phyloP scores from a whole-genome alignment of 2,113 vertebrate species.

The Neopipo cinnamomea region DNA sequence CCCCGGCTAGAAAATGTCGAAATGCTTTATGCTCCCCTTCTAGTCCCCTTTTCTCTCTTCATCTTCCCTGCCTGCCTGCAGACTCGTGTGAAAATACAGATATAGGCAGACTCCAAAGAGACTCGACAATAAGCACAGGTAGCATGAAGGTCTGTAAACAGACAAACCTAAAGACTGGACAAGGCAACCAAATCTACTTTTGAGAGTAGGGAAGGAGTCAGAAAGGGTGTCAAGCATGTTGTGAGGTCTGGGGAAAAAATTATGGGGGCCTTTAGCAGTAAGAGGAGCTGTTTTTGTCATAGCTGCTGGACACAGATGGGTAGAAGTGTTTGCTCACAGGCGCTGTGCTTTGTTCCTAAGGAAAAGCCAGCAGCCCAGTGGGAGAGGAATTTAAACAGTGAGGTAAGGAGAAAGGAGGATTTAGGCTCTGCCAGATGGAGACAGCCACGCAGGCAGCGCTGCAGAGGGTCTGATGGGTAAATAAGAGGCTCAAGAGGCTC shows the following conservation, averaged over 20 bases:
- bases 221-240: background rate
- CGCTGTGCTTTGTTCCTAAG: background rate
- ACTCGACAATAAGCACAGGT: background rate
- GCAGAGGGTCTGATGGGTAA: background rate
- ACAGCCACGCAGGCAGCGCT: accelerated
- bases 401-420: constrained; percentile 12
- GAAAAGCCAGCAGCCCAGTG: background rate
- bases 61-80: background rate
- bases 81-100: background rate
- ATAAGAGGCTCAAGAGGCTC: background rate
- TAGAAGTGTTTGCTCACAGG: background rate
- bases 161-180: background rate
- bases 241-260: background rate
- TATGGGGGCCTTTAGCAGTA: background rate
- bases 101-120: background rate
- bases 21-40: background rate
- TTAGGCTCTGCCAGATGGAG: constrained; percentile 13
- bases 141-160: background rate
- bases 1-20: constrained; percentile 2
- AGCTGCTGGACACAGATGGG: background rate
- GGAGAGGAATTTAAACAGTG: constrained; percentile 28
- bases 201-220: background rate
- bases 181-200: background rate
- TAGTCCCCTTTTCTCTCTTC: background rate
- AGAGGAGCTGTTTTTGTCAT: background rate